Evolutionary conservation across 2,888 invertebrate species (phyloP).

Genomic region (Melinaea menophilus): DNA sequence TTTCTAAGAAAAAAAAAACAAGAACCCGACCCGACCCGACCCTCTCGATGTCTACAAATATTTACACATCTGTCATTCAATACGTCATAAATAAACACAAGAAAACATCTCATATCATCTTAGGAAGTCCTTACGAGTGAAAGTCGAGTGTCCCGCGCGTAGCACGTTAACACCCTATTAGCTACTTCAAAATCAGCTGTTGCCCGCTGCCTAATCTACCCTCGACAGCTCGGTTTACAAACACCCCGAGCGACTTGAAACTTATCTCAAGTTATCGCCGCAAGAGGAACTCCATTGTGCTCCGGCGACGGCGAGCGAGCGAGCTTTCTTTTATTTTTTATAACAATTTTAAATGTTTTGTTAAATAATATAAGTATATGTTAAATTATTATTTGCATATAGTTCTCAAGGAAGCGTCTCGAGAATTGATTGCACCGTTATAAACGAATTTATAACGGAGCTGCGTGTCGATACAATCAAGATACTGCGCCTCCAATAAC

Average conservation of each 20-base stretch:
- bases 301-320: not conserved
- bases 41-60: conserved; percentile 8
- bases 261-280: conserved; percentile 36
- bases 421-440: conserved; percentile 30
- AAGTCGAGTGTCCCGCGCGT: conserved; percentile 23
- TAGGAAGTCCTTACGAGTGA: conserved; percentile 12
- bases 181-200: conserved; percentile 28
- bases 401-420: conserved; percentile 30
- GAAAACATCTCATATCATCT: conserved; percentile 14
- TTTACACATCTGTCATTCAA: conserved; percentile 18
- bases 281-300: conserved; percentile 27
- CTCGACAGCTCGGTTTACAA: conserved; percentile 32
- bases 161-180: conserved; percentile 35
- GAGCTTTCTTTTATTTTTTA: not conserved
- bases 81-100: conserved; percentile 5
- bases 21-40: not conserved
- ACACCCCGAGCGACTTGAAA: conserved; percentile 31
- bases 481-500: conserved; percentile 7
- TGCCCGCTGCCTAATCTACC: conserved; percentile 20
- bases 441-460: conserved; percentile 25
- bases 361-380: no score
- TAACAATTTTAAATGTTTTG: not conserved
- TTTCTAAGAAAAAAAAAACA: not conserved
- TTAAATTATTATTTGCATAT: not conserved
- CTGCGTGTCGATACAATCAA: conserved; percentile 21